Base-by-base conservation (phyloP, 2,888 invertebrate species). In the Platycheirus albimanus region DNA sequence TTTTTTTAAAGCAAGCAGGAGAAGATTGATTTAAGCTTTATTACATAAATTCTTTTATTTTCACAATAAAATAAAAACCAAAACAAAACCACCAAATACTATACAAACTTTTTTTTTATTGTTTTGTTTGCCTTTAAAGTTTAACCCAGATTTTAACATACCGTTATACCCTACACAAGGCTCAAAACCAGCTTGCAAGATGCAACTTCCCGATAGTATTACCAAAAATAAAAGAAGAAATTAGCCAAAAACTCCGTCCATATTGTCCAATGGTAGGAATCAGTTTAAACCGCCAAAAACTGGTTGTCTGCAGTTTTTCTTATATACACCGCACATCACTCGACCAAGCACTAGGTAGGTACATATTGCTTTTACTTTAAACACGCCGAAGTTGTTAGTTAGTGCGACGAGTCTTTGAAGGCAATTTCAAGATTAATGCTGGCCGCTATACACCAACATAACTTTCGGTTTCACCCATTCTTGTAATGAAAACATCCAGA, bases 381-480 rank as follows among this genome's bases (percentile, higher is more conserved):
- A 10, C 30, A 4, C 41, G 33, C n/a, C 20, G 13, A 2, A 10
- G 33, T 36, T 20, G 30, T 69, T 19, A 13, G 20, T 30, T 11
- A n/a, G 0, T 15, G 6, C 1, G 3, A 8, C 8, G 15, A 58
- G 24, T 30, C 28, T 51, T 20, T 43, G 41, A 58, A 28, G 45
- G 67, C 67, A 76, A 69, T 66, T 72, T 72, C 67, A 79, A 74
- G 74, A 79, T 61, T 67, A 72, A 67, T 67, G 67, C 41, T 61
- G 30, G 28, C 19, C 54, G 17, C 52, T 20, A 36, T 49, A 13
- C 19, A 20, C 38, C n/a, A 5, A 19, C 6, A 49, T 64, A 10
- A 38, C 51, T 51, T 24, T 52, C 47, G 36, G 28, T 56, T 61
- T 61, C 17, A 33, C 45, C 58, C 41, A 28, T 24, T 61, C 58